Evolutionary conservation across 2,888 invertebrate genomes (phyloP).

Genomic region (Epirrhoe tristata): DNA sequence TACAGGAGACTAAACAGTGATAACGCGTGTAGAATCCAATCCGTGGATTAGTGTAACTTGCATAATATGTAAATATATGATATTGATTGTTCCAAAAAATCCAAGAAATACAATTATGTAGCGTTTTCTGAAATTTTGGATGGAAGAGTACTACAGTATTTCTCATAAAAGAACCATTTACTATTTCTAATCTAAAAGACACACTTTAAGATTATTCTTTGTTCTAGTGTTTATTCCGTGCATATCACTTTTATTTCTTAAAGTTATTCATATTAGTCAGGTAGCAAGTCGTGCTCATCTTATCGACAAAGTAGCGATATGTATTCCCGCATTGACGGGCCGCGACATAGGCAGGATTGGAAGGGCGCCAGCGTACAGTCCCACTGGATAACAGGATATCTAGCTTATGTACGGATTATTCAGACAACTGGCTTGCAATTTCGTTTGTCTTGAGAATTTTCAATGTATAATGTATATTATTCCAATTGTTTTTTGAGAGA

Average conservation of each 20-base stretch:
- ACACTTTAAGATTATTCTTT: too few species aligned
- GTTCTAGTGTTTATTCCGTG: too few species aligned
- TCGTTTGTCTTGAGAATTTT: constrained; percentile 53
- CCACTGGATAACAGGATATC: constrained; percentile 59
- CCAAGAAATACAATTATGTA: too few species aligned
- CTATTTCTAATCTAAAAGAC: too few species aligned
- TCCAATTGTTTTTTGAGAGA: constrained; percentile 26
- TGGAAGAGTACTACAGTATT: too few species aligned
- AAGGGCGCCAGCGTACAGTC: constrained; percentile 66
- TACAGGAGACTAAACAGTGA: neutral
- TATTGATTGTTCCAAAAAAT: too few species aligned
- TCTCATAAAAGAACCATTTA: too few species aligned
- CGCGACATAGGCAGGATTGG: constrained; percentile 56
- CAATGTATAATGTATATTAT: constrained; percentile 45
- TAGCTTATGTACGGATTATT: constrained; percentile 61
- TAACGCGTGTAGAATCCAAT: neutral
- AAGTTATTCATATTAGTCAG: too few species aligned
- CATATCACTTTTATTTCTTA: too few species aligned
- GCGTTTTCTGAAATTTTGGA: too few species aligned
- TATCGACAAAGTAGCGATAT: constrained; percentile 11
- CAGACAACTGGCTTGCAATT: constrained; percentile 60
- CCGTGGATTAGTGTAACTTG: too few species aligned
- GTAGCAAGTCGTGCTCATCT: neutral
- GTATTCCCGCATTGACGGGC: constrained; percentile 33
- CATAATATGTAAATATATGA: too few species aligned